Percentiles rank a stretch among this genome's conserved stretches.
phyloP scores from a whole-genome alignment of 2,113 vertebrate genomes.

The Heloderma charlesbogerti region DNA sequence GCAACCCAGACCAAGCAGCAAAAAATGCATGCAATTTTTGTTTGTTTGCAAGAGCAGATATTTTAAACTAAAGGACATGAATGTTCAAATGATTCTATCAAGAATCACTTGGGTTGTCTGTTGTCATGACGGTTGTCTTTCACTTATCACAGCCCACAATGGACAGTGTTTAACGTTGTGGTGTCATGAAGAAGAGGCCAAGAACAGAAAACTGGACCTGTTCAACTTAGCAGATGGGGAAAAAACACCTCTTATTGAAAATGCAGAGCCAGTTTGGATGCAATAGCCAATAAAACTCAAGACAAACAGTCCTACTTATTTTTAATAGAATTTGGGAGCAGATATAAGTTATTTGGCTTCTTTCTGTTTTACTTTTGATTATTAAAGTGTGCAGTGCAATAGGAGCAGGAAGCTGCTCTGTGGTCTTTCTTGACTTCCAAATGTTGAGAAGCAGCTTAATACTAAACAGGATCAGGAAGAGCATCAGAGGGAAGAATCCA shows the following conservation, averaged over 20 bases:
- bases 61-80: slow-evolving; percentile 38
- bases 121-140: slow-evolving; percentile 15
- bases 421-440: neutral
- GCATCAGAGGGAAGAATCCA: neutral
- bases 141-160: slow-evolving; percentile 11
- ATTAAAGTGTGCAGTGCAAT: neutral
- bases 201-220: neutral
- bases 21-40: slow-evolving; percentile 27
- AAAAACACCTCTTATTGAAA: neutral
- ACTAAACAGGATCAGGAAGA: neutral
- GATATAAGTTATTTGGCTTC: neutral
- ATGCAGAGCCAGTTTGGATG: neutral
- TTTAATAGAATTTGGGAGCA: neutral
- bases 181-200: neutral
- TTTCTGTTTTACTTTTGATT: slow-evolving; percentile 1
- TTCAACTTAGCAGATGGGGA: neutral
- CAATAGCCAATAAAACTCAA: neutral
- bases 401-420: neutral
- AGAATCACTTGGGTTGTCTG: slow-evolving; percentile 53
- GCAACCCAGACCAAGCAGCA: slow-evolving; percentile 41
- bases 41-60: slow-evolving; percentile 42
- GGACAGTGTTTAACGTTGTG: slow-evolving; percentile 18
- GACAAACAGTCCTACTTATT: slow-evolving; percentile 6
- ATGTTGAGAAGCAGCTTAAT: neutral
- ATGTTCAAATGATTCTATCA: slow-evolving; percentile 51